These are phyloP conservation scores for Tenthredo distinguenda DNA, from an alignment of 2,888 invertebrate species.

Conservation along the genomic window DNA sequence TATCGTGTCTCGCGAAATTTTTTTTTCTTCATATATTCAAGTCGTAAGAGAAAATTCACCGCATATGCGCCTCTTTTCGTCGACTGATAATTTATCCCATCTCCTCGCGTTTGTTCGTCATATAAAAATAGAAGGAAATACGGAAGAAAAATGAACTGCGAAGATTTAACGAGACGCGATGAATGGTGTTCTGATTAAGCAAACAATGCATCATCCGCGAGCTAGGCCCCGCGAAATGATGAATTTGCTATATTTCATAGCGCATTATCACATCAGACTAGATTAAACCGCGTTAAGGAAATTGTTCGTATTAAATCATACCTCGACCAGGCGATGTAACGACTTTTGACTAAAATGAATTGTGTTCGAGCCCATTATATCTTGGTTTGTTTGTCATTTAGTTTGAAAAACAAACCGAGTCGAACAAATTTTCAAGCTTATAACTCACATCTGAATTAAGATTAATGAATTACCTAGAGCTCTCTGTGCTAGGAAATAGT, in stretches of 20 bases:
- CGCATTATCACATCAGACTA: slow-evolving; percentile 24
- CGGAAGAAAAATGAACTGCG: background rate
- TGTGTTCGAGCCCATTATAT: slow-evolving; percentile 16
- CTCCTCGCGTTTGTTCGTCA: background rate
- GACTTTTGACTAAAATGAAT: slow-evolving; percentile 44
- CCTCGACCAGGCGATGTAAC: background rate
- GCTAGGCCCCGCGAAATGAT: slow-evolving; percentile 12
- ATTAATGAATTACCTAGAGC: slow-evolving; percentile 24
- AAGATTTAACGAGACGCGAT: slow-evolving; percentile 24
- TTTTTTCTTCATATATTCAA: too few relatives aligned
- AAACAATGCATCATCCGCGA: slow-evolving; percentile 23
- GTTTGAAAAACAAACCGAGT: slow-evolving; percentile 25
- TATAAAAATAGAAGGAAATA: background rate
- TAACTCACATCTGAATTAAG: slow-evolving; percentile 40
- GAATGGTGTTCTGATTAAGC: slow-evolving; percentile 27
- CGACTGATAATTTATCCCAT: background rate
- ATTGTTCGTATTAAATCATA: background rate
- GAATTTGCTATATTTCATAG: slow-evolving; percentile 40
- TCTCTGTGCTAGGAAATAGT: background rate
- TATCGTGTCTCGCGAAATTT: slow-evolving; percentile 58
- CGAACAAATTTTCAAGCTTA: slow-evolving; percentile 44
- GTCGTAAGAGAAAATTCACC: slow-evolving; percentile 26
- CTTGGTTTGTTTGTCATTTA: slow-evolving; percentile 38
- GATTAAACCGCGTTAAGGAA: background rate
- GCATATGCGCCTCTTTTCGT: background rate